Conservation (phyloP, 1,140 invertebrate genomes). For the Acromyrmex echinatior region DNA sequence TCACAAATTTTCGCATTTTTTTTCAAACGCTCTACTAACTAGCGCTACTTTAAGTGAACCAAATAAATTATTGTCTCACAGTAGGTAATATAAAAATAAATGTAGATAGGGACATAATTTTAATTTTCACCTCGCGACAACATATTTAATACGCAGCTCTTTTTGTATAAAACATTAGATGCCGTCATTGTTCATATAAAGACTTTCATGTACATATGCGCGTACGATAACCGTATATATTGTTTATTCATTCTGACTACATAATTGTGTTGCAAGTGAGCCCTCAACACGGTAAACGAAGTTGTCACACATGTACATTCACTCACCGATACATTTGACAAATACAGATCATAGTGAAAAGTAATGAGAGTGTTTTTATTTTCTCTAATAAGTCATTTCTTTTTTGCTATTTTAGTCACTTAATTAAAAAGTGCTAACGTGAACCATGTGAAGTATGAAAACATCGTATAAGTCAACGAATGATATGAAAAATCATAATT, state of each 20-base stretch:
- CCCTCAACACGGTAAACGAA: slow-evolving; percentile 73
- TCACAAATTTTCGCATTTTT: slow-evolving; percentile 30
- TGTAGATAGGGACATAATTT: slow-evolving; percentile 68
- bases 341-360: slow-evolving; percentile 83
- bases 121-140: slow-evolving; percentile 68
- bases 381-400: background rate
- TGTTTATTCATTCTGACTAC: slow-evolving; percentile 81
- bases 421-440: background rate
- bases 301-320: slow-evolving; percentile 82
- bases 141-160: slow-evolving; percentile 72
- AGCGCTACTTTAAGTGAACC: slow-evolving; percentile 66
- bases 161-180: slow-evolving; percentile 79
- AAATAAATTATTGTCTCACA: slow-evolving; percentile 61
- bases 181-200: slow-evolving; percentile 80
- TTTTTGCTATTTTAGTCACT: background rate
- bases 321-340: slow-evolving; percentile 80
- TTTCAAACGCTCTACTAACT: slow-evolving; percentile 22
- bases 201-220: slow-evolving; percentile 81
- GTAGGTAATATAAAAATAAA: slow-evolving; percentile 60
- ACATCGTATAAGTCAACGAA: slow-evolving; percentile 15
- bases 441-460: slow-evolving; percentile 6
- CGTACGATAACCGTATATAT: slow-evolving; percentile 74
- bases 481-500: slow-evolving; percentile 54
- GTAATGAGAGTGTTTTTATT: slow-evolving; percentile 47
- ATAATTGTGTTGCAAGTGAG: slow-evolving; percentile 78